phyloP scores from a whole-genome alignment of 2,113 vertebrate species.

The Stomatorhinus ivindoensis region DNA sequence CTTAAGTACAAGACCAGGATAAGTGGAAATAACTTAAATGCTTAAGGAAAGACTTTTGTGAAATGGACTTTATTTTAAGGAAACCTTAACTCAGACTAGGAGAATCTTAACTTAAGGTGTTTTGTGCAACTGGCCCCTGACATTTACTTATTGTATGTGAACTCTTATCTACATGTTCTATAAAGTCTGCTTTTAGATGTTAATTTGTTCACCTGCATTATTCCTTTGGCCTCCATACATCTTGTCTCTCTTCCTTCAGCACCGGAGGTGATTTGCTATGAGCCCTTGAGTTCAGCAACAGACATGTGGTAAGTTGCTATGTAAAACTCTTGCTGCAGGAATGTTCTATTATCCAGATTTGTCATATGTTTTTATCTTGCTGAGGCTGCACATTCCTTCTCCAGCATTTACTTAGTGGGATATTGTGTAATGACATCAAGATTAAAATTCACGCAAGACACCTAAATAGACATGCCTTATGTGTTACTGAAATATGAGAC shows the following conservation, averaged over 20 bases:
- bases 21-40: no score
- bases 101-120: no score
- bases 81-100: no score
- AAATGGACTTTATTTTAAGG: no score
- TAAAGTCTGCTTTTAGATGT: neutral
- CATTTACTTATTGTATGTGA: neutral
- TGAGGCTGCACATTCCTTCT: neutral
- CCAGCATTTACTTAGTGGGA: neutral
- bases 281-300: constrained; percentile 54
- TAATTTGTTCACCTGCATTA: neutral
- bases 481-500: neutral
- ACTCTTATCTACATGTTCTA: neutral
- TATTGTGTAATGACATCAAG: neutral
- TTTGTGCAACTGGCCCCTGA: neutral
- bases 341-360: neutral
- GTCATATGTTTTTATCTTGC: neutral
- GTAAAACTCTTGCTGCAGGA: neutral
- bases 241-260: constrained; percentile 35
- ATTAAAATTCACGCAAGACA: neutral
- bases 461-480: neutral
- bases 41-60: no score
- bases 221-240: neutral
- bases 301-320: constrained; percentile 66
- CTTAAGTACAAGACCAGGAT: no score
- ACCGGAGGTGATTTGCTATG: constrained; percentile 63